Evolutionary conservation across 2,113 vertebrate species (phyloP).

Genomic region (Mesitornis unicolor): DNA sequence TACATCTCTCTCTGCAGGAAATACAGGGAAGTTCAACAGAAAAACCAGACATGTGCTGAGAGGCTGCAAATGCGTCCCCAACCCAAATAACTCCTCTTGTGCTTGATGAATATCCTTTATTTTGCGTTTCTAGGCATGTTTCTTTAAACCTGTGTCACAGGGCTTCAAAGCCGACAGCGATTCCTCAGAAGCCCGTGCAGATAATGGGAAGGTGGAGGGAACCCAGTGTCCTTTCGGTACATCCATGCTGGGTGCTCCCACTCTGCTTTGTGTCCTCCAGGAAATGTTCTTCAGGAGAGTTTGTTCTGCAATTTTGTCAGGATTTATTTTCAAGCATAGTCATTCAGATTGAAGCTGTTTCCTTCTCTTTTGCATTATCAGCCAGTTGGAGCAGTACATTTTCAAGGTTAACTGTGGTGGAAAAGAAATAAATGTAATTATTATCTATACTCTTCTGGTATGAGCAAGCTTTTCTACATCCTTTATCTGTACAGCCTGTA

Average conservation of each 20-base stretch:
- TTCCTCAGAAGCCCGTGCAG: not conserved
- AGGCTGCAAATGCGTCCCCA: accelerated
- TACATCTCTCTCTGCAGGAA: not conserved
- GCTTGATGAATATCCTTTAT: not conserved
- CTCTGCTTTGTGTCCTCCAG: not conserved
- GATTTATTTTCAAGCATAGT: not conserved
- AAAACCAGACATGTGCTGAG: not conserved
- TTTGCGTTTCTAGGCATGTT: not conserved
- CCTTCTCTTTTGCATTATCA: not conserved
- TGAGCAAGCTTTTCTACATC: not conserved
- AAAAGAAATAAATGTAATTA: not conserved
- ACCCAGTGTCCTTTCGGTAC: not conserved
- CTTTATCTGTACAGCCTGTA: not conserved
- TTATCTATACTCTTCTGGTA: accelerated
- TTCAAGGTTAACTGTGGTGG: not conserved
- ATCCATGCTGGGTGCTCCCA: not conserved
- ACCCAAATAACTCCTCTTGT: not conserved
- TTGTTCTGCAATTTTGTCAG: not conserved
- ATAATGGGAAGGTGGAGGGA: not conserved
- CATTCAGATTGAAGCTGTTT: not conserved
- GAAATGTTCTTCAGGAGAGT: not conserved
- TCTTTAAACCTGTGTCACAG: not conserved
- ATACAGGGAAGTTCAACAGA: not conserved
- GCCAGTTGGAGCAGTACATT: not conserved
- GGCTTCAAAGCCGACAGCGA: not conserved